Percentiles rank a stretch among this genome's conserved stretches.
Evolutionary conservation across 2,888 invertebrate genomes (phyloP).

Genomic region (Pristionchus maxplancki): DNA sequence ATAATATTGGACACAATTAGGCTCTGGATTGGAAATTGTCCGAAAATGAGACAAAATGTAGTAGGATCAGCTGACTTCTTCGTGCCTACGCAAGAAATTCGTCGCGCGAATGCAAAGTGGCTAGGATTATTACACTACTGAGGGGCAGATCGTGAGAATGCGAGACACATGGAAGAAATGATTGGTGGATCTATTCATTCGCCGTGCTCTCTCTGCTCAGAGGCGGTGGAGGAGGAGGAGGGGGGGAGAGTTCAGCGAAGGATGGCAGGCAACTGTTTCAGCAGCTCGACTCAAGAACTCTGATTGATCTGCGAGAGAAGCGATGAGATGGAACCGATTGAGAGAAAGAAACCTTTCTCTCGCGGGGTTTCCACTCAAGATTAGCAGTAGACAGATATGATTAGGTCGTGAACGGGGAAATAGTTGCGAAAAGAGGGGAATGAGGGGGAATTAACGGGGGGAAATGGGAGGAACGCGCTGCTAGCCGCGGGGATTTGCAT

Average conservation of each 20-base stretch:
- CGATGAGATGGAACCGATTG: background rate
- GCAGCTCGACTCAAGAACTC: background rate
- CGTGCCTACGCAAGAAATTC: background rate
- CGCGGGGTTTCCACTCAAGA: constrained; percentile 1
- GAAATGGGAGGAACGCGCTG: constrained; percentile 13
- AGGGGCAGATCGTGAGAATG: constrained; percentile 29
- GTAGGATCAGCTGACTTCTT: background rate
- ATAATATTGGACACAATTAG: no score
- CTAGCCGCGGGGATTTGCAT: constrained; percentile 14
- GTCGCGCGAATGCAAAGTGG: constrained; percentile 36
- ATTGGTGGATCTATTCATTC: background rate
- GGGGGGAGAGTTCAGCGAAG: background rate
- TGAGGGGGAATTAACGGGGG: background rate
- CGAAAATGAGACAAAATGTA: no score
- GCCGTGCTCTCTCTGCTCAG: background rate
- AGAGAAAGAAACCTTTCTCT: background rate
- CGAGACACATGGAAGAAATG: constrained; percentile 47
- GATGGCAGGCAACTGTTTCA: constrained; percentile 18
- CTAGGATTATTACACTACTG: constrained; percentile 30
- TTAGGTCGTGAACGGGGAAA: background rate
- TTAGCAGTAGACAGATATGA: constrained; percentile 3
- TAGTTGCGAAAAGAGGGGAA: background rate
- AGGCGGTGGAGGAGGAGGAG: background rate
- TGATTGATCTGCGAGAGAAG: background rate
- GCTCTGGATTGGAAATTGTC: no score